phyloP scores from a whole-genome alignment of 2,113 vertebrate species.

The Tragelaphus strepsiceros region DNA sequence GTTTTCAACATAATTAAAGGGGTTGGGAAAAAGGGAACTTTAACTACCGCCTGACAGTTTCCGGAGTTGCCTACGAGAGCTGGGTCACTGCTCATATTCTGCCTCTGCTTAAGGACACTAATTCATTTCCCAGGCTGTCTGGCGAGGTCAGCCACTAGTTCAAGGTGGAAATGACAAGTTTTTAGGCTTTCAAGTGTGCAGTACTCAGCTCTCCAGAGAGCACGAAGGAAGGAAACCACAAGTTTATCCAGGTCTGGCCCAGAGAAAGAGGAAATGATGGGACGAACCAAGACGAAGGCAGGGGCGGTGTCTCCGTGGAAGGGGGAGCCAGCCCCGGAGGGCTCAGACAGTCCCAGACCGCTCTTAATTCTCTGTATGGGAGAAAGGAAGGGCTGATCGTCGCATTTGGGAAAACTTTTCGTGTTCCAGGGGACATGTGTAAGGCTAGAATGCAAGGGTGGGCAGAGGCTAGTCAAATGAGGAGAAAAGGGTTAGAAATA shows the following conservation, averaged over 20 bases:
- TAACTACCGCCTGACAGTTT: constrained; percentile 62
- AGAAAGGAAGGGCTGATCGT: background rate
- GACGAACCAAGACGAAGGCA: background rate
- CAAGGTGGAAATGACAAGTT: constrained; percentile 83
- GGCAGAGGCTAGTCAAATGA: background rate
- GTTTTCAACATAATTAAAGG: constrained; percentile 71
- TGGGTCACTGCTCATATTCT: constrained; percentile 64
- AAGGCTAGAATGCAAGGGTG: background rate
- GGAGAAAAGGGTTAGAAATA: background rate
- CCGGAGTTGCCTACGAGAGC: constrained; percentile 43
- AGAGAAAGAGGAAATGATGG: constrained; percentile 53
- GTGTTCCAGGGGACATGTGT: background rate
- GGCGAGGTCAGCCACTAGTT: constrained; percentile 77
- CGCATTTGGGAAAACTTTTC: background rate
- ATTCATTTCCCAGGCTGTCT: constrained; percentile 79
- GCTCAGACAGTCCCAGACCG: background rate
- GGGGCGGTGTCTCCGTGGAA: background rate
- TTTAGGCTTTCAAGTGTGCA: constrained; percentile 79
- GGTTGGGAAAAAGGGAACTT: constrained; percentile 39
- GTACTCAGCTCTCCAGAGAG: constrained; percentile 79
- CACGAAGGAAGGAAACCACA: constrained; percentile 80
- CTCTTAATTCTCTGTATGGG: background rate
- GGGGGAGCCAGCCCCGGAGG: background rate
- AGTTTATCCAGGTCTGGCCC: constrained; percentile 65
- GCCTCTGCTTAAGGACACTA: constrained; percentile 65